A percentile compares a stretch with the other conserved stretches of the same genome.
Evolutionary conservation across 2,797 vertebrate species (phyloP).

Genomic region (Mus spretus): DNA sequence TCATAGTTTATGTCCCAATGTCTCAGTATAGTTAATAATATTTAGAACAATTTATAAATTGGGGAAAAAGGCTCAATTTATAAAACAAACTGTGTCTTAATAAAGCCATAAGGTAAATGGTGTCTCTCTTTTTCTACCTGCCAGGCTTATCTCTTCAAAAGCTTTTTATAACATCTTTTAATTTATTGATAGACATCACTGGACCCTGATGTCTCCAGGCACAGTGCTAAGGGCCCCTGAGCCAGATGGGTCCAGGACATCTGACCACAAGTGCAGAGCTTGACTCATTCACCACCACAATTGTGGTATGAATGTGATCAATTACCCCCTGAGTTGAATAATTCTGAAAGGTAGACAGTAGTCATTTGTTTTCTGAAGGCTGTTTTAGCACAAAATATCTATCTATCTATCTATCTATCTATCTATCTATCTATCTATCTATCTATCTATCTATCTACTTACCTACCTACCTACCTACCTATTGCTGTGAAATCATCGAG

Average conservation of each 20-base stretch:
- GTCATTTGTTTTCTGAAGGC: background rate
- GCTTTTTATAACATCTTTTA: background rate
- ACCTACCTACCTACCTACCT: background rate
- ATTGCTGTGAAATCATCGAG: background rate
- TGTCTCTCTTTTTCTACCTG: background rate
- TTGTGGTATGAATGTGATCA: background rate
- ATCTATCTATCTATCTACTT: background rate
- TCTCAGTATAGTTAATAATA: slow-evolving; percentile 58
- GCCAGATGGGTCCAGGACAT: background rate
- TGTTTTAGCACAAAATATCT: background rate
- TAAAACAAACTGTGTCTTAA: slow-evolving; percentile 10
- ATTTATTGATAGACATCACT: background rate
- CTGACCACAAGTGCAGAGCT: background rate
- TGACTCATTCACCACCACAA: background rate
- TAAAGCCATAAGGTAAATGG: slow-evolving; percentile 22
- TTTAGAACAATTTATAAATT: slow-evolving; percentile 37
- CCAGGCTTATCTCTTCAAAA: background rate
- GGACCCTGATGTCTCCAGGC: background rate
- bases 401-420: background rate
- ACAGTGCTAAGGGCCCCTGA: background rate
- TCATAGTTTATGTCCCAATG: slow-evolving; percentile 36
- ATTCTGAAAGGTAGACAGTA: slow-evolving; percentile 8
- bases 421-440: background rate
- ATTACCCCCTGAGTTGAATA: background rate
- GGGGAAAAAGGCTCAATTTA: background rate